These are phyloP conservation scores for Psittacula cyanocephala DNA, from an alignment of 2,113 vertebrate genomes.

Conservation along the genomic window DNA sequence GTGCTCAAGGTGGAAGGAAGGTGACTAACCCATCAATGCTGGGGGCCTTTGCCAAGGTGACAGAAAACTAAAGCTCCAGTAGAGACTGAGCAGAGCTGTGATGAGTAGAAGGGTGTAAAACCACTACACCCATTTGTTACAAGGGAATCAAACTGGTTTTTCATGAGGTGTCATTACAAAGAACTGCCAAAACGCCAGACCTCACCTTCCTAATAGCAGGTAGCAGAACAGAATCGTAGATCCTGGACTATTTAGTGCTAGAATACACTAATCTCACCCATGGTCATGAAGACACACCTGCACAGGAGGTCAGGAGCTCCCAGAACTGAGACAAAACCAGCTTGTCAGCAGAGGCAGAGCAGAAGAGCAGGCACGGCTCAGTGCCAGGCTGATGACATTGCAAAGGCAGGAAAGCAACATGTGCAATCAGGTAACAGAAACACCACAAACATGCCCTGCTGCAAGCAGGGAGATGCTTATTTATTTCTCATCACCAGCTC, in stretches of 20 bases:
- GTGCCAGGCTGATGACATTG: neutral
- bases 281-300: neutral
- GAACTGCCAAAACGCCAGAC: neutral
- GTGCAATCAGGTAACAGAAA: neutral
- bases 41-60: neutral
- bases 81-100: neutral
- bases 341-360: neutral
- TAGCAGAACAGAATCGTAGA: neutral
- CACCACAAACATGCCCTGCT: neutral
- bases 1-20: neutral
- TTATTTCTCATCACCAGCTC: neutral
- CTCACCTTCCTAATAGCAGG: conserved; percentile 24
- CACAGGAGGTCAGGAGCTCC: neutral
- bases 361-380: neutral
- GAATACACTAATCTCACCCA: neutral
- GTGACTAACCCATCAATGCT: neutral
- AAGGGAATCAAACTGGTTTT: conserved; percentile 65
- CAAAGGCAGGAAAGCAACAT: neutral
- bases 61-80: neutral
- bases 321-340: rapidly evolving
- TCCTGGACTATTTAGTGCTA: neutral
- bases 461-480: neutral
- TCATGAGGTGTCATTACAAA: neutral
- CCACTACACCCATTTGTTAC: conserved; percentile 47
- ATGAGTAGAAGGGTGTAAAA: conserved; percentile 44